phyloP scores from a whole-genome alignment of 2,888 invertebrate genomes.

The Nemapogon koenigi region DNA sequence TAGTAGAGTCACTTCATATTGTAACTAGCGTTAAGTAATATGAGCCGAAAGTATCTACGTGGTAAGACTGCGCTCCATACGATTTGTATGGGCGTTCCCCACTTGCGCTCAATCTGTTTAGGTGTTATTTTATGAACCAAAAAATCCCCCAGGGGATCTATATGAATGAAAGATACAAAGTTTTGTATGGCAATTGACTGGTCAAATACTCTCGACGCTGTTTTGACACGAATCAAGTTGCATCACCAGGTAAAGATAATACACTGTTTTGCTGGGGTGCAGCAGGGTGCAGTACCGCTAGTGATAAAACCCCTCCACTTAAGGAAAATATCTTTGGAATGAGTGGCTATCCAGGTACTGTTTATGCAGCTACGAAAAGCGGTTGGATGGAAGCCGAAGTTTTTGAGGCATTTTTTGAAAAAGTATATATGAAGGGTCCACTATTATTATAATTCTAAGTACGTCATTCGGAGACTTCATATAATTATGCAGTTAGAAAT shows the following conservation, averaged over 20 bases:
- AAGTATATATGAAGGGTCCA: slow-evolving; percentile 10
- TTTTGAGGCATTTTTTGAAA: slow-evolving; percentile 11
- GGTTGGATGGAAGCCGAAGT: slow-evolving; percentile 3
- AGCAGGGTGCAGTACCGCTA: background rate
- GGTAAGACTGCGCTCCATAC: too few relatives aligned
- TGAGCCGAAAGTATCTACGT: slow-evolving; percentile 1
- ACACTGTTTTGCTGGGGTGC: too few relatives aligned
- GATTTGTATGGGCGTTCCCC: too few relatives aligned
- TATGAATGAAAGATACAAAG: too few relatives aligned
- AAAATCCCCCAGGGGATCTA: too few relatives aligned
- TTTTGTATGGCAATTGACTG: too few relatives aligned
- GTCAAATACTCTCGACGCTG: too few relatives aligned
- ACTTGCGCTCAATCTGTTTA: too few relatives aligned
- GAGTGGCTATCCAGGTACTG: background rate
- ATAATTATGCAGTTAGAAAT: slow-evolving; percentile 8
- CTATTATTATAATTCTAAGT: slow-evolving; percentile 1
- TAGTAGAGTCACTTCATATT: background rate
- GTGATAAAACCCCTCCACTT: background rate
- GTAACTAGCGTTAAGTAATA: background rate
- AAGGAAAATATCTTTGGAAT: slow-evolving; percentile 1
- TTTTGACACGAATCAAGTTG: too few relatives aligned
- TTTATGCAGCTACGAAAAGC: background rate
- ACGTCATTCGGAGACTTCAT: slow-evolving; percentile 7
- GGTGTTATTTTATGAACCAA: too few relatives aligned
- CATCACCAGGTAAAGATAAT: too few relatives aligned